Percentiles rank a stretch among this genome's conserved stretches.
Conservation (phyloP, 2,888 invertebrate species). For the Timema cristinae region DNA sequence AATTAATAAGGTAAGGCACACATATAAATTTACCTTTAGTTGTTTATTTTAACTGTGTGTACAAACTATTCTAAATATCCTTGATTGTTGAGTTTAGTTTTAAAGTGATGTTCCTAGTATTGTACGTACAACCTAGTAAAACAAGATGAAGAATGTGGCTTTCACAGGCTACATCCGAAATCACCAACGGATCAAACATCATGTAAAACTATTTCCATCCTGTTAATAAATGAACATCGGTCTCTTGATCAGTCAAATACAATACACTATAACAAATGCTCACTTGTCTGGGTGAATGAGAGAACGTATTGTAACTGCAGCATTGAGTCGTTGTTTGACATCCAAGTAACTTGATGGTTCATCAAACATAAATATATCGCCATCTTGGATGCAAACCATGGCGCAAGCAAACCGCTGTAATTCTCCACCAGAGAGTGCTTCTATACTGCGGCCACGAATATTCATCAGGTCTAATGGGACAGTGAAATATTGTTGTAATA, state of each 20-base stretch:
- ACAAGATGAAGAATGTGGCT: neutral
- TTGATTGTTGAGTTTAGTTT: too few species aligned
- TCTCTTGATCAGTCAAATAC: neutral
- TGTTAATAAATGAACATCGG: conserved; percentile 1
- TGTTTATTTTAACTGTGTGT: too few species aligned
- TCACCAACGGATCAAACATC: neutral
- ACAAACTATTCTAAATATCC: too few species aligned
- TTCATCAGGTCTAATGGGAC: conserved; percentile 70
- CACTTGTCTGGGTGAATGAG: conserved; percentile 88
- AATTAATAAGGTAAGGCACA: too few species aligned
- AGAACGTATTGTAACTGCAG: conserved; percentile 90
- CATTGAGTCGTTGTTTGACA: conserved; percentile 96
- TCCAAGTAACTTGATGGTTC: conserved; percentile 98
- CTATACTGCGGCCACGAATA: conserved; percentile 84
- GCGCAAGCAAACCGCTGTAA: conserved; percentile 97
- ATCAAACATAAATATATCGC: conserved; percentile 99
- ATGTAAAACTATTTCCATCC: neutral
- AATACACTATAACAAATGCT: conserved; percentile 36
- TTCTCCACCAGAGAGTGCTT: conserved; percentile 95
- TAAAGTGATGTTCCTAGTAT: too few species aligned
- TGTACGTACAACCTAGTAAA: neutral
- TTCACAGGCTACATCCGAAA: neutral
- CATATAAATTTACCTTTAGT: too few species aligned
- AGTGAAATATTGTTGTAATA: too few species aligned
- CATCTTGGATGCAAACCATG: conserved; percentile 97